Base-by-base conservation (phyloP, 2,113 vertebrate genomes). In the Illadopsis cleaveri region DNA sequence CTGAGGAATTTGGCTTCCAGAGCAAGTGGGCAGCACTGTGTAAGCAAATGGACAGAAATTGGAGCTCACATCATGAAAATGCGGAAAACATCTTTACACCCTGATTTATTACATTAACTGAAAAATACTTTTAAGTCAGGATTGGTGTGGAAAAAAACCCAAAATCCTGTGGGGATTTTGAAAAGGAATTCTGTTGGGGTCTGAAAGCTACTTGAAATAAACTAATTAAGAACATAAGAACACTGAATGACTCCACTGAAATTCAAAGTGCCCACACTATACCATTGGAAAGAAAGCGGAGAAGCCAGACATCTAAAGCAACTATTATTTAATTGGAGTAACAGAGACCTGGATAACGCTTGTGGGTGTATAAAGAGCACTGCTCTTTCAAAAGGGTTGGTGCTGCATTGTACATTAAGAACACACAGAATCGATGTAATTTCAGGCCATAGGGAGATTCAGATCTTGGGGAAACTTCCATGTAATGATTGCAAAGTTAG, bases 381-480 rank as follows among this genome's bases (percentile, higher is more conserved):
- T 62, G 16, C 18, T 89, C 38, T 37, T 92, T 94, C 51, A 73
- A 44, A 94, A 58, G 40, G 12, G 25, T 6, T 72, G 70, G 42
- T 65, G 53, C 76, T 86, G 86, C 60, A 75, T 21, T 66, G 82
- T 89, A 33, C 71, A 95, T 92, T 81, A 96, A 62, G 50, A 90
- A 78, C 20, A 69, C 27, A 73, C 0, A 58, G 38, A 90, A 70
- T 0, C 89, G 27, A 88, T 81, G 58, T 27, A 83, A 38, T 86
- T 93, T 64, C 93, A 96, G 60, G 51, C 48, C 60, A 73, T 11
- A 89, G 60, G 51, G 58, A 80, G 37, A 87, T 65, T 33, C 2
- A 1, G 38, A 66, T 77, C 56, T 54, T 77, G 21, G 24, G 18
- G 24, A 90, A 88, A 65, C 24, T 57, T 92, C 62, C 64, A 66